Conservation (phyloP, 2,888 invertebrate species). For the Smittia aterrima region DNA sequence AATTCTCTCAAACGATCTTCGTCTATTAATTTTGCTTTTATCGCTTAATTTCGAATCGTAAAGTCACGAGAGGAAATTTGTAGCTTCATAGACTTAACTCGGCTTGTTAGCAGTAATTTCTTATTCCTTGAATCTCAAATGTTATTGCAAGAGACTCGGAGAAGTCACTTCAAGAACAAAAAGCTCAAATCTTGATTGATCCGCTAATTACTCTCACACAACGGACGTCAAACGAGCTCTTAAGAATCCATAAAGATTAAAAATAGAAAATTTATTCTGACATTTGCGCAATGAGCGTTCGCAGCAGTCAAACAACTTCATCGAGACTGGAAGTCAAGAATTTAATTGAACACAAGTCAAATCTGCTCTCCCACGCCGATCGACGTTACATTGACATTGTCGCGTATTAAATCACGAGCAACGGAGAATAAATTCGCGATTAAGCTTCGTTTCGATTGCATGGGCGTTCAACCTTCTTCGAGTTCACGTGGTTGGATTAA, state of each 20-base stretch:
- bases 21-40: background rate
- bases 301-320: background rate
- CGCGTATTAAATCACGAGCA: constrained; percentile 12
- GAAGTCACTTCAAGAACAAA: background rate
- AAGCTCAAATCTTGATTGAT: too few relatives aligned
- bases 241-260: too few relatives aligned
- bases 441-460: background rate
- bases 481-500: constrained; percentile 24
- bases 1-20: background rate
- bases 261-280: too few relatives aligned
- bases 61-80: background rate
- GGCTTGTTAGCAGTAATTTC: background rate
- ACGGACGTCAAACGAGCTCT: too few relatives aligned
- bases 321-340: background rate
- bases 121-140: constrained; percentile 31
- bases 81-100: constrained; percentile 1
- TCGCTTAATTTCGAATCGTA: background rate
- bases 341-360: background rate
- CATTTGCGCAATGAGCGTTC: too few relatives aligned
- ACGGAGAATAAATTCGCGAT: background rate
- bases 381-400: constrained; percentile 40
- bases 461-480: constrained; percentile 39
- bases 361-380: constrained; percentile 21
- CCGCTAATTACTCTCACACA: too few relatives aligned
- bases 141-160: too few relatives aligned